Evolutionary conservation across 2,888 invertebrate genomes (phyloP).

Genomic region (Cheilosia soror): DNA sequence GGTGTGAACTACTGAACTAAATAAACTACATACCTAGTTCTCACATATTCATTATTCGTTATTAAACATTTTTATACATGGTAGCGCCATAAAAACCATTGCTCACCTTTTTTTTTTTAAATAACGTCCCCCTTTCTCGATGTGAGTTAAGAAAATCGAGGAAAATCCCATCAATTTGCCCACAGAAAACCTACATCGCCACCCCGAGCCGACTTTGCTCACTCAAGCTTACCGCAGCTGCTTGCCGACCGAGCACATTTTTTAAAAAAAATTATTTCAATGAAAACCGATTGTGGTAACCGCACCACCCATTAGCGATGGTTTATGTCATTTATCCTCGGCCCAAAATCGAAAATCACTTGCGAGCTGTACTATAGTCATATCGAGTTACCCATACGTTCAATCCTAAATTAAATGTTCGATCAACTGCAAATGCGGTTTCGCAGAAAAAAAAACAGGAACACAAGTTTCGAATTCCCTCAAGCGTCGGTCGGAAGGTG

Average conservation of each 20-base stretch:
- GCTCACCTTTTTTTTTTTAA: no score
- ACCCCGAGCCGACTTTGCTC: not conserved
- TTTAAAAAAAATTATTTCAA: not conserved
- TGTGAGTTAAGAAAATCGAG: no score
- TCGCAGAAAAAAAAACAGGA: conserved; percentile 25
- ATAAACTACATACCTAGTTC: no score
- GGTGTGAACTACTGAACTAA: no score
- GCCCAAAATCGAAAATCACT: conserved; percentile 28
- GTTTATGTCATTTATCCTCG: conserved; percentile 43
- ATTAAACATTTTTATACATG: no score
- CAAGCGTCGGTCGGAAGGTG: conserved; percentile 59
- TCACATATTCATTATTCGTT: no score
- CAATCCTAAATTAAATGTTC: conserved; percentile 52
- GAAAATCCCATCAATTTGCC: no score
- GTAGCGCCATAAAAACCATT: no score
- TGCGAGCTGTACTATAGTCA: not conserved
- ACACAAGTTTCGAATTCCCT: conserved; percentile 63
- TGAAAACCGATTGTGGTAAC: conserved; percentile 25
- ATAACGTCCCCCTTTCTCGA: no score
- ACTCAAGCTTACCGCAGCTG: conserved; percentile 3
- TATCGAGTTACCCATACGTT: conserved; percentile 59
- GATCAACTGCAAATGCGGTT: conserved; percentile 59
- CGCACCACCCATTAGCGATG: conserved; percentile 35
- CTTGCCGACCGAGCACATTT: not conserved
- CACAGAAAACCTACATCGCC: no score